A percentile compares a stretch with the other conserved stretches of the same genome.
Conservation (phyloP, 2,888 invertebrate species). For the Agrochola macilenta region DNA sequence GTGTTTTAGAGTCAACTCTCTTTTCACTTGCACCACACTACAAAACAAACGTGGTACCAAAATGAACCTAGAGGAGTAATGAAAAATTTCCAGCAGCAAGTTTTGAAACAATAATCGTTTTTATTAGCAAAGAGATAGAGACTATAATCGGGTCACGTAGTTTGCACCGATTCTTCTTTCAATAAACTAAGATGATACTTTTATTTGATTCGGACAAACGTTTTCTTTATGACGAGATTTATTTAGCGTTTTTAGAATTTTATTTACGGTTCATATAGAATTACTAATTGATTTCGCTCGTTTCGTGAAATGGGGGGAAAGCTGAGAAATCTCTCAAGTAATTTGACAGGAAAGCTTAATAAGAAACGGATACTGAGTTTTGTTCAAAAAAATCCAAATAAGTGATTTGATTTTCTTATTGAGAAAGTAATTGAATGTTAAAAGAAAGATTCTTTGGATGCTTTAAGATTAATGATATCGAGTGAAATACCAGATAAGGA, state of each 20-base stretch:
- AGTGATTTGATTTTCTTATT: constrained; percentile 37
- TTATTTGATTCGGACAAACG: constrained; percentile 66
- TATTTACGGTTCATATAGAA: constrained; percentile 58
- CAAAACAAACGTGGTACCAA: constrained; percentile 78
- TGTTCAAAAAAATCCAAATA: constrained; percentile 34
- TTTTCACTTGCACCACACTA: constrained; percentile 67
- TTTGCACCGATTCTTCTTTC: constrained; percentile 57
- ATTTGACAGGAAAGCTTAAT: constrained; percentile 50
- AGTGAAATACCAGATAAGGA: constrained; percentile 16
- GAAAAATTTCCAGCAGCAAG: constrained; percentile 73
- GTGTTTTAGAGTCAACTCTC: not conserved
- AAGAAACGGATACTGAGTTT: constrained; percentile 48
- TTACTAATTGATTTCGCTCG: constrained; percentile 63
- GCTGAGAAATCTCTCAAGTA: constrained; percentile 27
- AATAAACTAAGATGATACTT: constrained; percentile 69
- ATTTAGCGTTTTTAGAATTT: constrained; percentile 51
- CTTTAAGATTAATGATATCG: constrained; percentile 16
- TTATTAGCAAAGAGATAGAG: constrained; percentile 57
- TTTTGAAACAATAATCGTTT: constrained; percentile 68
- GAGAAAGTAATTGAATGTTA: constrained; percentile 35
- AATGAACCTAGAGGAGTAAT: constrained; percentile 78
- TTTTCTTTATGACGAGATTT: constrained; percentile 62
- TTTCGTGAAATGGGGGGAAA: constrained; percentile 30
- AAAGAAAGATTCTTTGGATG: constrained; percentile 17
- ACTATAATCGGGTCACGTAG: constrained; percentile 53